Percentiles rank a stretch among this genome's conserved stretches.
These are phyloP conservation scores for Vipera latastei DNA, from an alignment of 2,797 vertebrate species.

Conservation along the genomic window DNA sequence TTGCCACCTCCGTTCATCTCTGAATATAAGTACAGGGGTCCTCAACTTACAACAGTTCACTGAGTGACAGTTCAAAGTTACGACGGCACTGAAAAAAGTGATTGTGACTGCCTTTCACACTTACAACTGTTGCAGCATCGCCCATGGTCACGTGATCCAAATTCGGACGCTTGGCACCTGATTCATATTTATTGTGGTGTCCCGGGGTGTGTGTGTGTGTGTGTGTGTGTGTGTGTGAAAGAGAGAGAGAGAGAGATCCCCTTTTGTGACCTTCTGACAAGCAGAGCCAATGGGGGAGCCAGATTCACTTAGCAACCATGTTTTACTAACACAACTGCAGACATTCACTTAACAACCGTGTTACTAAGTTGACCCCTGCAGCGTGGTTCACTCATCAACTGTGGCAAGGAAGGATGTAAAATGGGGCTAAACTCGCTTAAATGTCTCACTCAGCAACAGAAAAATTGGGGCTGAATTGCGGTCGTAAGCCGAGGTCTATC, in stretches of 20 bases:
- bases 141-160: background rate
- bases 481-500: no score
- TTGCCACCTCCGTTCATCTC: background rate
- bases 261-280: background rate
- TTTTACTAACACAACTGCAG: background rate
- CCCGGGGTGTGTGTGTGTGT: background rate
- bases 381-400: no score
- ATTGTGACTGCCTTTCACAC: background rate
- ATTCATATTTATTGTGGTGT: background rate
- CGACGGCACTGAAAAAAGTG: background rate
- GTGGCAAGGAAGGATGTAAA: background rate
- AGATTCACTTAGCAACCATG: background rate
- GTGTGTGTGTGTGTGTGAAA: no score
- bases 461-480: background rate
- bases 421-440: background rate
- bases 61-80: no score
- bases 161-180: background rate
- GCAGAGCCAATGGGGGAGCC: background rate
- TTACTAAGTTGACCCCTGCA: no score
- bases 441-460: background rate
- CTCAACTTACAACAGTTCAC: background rate
- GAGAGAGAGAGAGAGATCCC: background rate
- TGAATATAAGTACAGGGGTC: background rate
- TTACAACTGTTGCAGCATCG: background rate
- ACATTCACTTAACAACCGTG: no score